Percentiles rank a stretch among this genome's conserved stretches.
These are phyloP conservation scores for Melanaphis sacchari DNA, from an alignment of 1,140 invertebrate genomes.

Conservation along the genomic window DNA sequence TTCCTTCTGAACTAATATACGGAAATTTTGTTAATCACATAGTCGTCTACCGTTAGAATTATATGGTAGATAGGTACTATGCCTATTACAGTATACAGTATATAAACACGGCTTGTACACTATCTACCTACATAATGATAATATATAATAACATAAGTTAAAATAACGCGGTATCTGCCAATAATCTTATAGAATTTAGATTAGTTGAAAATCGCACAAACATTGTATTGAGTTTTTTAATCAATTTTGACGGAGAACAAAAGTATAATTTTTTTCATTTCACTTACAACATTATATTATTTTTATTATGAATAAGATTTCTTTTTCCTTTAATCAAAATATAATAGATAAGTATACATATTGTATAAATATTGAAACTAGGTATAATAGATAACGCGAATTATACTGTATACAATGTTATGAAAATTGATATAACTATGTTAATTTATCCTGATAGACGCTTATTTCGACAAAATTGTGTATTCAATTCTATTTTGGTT, in stretches of 20 bases:
- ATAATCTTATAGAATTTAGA: not conserved
- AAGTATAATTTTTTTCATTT: not conserved
- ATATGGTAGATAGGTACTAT: not conserved
- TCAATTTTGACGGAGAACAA: not conserved
- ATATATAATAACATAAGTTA: not conserved
- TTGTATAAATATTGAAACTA: not conserved
- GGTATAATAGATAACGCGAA: not conserved
- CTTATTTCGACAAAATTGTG: not conserved
- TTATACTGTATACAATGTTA: not conserved
- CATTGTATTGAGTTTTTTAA: not conserved
- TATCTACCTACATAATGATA: not conserved
- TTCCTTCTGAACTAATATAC: not conserved
- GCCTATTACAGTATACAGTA: not conserved
- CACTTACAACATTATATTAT: not conserved
- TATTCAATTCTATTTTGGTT: not conserved
- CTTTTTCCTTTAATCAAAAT: not conserved
- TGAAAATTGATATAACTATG: not conserved
- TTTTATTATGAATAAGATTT: not conserved
- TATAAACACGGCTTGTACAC: not conserved
- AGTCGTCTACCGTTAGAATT: not conserved
- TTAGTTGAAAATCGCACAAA: not conserved
- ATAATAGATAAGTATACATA: not conserved
- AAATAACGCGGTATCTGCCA: not conserved
- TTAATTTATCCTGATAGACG: not conserved
- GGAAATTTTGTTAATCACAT: not conserved